Evolutionary conservation across 2,797 vertebrate species (phyloP).

Genomic region (Xenentodon cancila): DNA sequence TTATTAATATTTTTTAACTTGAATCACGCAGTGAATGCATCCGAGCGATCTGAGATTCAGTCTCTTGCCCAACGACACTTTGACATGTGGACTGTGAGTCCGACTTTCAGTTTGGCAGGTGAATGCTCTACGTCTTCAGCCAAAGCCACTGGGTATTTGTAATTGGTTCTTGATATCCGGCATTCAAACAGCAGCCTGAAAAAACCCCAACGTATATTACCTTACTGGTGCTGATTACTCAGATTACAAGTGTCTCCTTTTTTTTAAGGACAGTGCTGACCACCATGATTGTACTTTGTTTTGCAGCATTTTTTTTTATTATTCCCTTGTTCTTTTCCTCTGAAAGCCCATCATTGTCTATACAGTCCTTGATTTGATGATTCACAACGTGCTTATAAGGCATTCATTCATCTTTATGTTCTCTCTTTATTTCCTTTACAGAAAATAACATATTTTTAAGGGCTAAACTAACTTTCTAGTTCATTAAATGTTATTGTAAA

Average conservation of each 20-base stretch:
- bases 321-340: conserved; percentile 5
- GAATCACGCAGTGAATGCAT: not conserved
- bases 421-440: not conserved
- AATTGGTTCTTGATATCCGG: not conserved
- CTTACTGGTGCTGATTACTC: not conserved
- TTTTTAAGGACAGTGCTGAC: not conserved
- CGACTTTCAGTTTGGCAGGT: too few relatives aligned
- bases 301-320: conserved; percentile 5
- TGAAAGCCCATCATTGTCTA: not conserved
- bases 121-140: too few relatives aligned
- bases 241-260: not conserved
- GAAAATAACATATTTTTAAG: not conserved
- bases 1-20: too few relatives aligned
- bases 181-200: conserved; percentile 1
- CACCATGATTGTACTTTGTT: conserved; percentile 2
- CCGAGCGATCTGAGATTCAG: not conserved
- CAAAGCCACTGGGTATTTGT: not conserved
- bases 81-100: too few relatives aligned
- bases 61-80: too few relatives aligned
- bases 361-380: not conserved
- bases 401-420: not conserved
- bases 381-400: not conserved
- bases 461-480: conserved; percentile 7
- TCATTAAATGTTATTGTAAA: not conserved
- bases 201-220: not conserved